Percentiles rank a stretch among this genome's conserved stretches.
phyloP scores from a whole-genome alignment of 2,888 invertebrate species.

The Prosapia bicincta region DNA sequence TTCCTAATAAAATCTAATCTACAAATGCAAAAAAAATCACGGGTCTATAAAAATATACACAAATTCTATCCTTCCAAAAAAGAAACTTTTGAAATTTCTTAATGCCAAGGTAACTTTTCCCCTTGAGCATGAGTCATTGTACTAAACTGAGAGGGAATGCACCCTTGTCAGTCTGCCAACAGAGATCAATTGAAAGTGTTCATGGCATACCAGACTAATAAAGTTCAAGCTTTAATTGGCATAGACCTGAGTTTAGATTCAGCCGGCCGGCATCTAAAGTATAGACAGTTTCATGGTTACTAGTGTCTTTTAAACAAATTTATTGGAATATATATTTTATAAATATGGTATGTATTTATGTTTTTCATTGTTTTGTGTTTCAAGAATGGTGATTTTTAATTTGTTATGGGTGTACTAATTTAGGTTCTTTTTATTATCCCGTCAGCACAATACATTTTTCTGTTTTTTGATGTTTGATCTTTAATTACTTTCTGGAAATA shows the following conservation, averaged over 20 bases:
- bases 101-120: too few relatives aligned
- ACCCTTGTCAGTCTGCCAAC: not conserved
- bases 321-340: not conserved
- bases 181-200: not conserved
- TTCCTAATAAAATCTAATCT: too few relatives aligned
- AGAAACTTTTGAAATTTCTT: too few relatives aligned
- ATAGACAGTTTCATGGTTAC: not conserved
- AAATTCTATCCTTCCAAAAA: too few relatives aligned
- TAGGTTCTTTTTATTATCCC: not conserved
- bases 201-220: not conserved
- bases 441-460: too few relatives aligned
- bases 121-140: not conserved
- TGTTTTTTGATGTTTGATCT: too few relatives aligned
- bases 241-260: not conserved
- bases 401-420: not conserved
- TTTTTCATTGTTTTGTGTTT: not conserved
- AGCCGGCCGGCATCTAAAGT: not conserved
- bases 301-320: not conserved
- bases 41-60: too few relatives aligned
- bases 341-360: not conserved
- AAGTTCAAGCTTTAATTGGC: not conserved
- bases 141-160: not conserved
- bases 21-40: too few relatives aligned
- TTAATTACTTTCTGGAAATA: too few relatives aligned
- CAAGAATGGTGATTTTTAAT: not conserved